A percentile compares a stretch with the other conserved stretches of the same genome.
Evolutionary conservation across 2,113 vertebrate genomes (phyloP).

Genomic region (Hippoglossus stenolepis): DNA sequence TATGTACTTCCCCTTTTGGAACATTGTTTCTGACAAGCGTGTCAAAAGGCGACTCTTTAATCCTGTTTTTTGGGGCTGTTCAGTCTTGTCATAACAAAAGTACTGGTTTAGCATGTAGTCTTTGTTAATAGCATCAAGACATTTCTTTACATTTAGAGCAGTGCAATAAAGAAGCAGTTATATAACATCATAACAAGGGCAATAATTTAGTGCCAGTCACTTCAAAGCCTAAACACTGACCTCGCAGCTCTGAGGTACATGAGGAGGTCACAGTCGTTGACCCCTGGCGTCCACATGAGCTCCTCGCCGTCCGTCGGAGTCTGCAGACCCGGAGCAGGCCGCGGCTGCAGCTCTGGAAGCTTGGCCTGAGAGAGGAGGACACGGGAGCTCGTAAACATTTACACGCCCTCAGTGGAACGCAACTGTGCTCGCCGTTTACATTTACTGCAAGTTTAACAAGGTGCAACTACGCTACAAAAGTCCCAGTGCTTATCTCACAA

Average conservation of each 20-base stretch:
- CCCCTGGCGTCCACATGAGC: constrained; percentile 96
- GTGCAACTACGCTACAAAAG: not conserved
- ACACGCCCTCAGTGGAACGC: not conserved
- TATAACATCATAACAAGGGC: too few relatives aligned
- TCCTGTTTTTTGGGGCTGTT: not conserved
- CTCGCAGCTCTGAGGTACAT: constrained; percentile 98
- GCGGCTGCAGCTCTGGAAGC: constrained; percentile 93
- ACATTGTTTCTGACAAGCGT: not conserved
- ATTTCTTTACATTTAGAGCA: too few relatives aligned
- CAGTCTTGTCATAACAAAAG: too few relatives aligned
- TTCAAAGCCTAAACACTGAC: constrained; percentile 74
- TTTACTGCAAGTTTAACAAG: not conserved
- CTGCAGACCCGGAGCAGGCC: constrained; percentile 85
- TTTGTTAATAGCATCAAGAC: too few relatives aligned
- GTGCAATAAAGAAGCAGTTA: too few relatives aligned
- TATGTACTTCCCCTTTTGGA: constrained; percentile 17
- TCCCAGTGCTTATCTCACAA: not conserved
- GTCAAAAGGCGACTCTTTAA: not conserved
- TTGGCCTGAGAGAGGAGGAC: constrained; percentile 85
- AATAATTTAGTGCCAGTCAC: not conserved
- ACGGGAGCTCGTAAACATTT: not conserved
- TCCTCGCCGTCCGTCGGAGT: constrained; percentile 92
- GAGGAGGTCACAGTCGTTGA: constrained; percentile 98
- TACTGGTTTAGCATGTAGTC: too few relatives aligned
- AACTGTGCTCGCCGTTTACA: not conserved